These are phyloP conservation scores for Venturia canescens DNA, from an alignment of 1,140 invertebrate genomes.

Conservation along the genomic window DNA sequence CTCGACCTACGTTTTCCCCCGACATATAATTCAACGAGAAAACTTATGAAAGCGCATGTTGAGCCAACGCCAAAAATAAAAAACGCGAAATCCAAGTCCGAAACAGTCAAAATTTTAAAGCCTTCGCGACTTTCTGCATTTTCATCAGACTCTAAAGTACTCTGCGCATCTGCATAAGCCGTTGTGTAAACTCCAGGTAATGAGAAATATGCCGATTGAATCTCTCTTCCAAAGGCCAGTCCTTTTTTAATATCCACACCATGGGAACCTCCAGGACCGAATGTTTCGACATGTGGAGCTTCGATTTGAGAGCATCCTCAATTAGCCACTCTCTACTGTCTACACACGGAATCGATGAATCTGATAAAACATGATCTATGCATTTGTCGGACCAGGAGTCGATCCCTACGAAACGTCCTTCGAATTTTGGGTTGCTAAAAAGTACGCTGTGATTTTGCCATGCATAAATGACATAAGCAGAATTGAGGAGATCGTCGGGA, in stretches of 20 bases:
- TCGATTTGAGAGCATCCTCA: not conserved
- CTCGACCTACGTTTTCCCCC: not conserved
- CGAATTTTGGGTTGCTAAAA: not conserved
- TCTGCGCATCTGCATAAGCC: not conserved
- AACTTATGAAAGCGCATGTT: not conserved
- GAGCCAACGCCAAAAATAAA: constrained; percentile 2
- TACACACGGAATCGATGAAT: not conserved
- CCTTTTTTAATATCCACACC: not conserved
- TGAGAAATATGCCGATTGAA: not conserved
- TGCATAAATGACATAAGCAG: not conserved
- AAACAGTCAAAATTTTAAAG: not conserved
- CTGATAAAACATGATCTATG: not conserved
- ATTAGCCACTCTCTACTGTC: not conserved
- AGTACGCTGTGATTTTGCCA: not conserved
- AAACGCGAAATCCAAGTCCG: constrained; percentile 14
- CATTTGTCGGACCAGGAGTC: not conserved
- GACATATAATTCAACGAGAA: constrained; percentile 12
- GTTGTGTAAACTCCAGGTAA: not conserved
- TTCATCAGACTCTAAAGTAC: not conserved
- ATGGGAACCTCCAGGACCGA: not conserved
- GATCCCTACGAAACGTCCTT: not conserved
- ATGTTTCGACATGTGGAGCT: not conserved
- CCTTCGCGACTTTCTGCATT: not conserved
- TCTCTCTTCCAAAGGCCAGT: constrained; percentile 27
- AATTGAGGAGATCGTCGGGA: not conserved